Base-by-base conservation (phyloP, 92 coral and sea anemone species). In the Porites lobata region DNA sequence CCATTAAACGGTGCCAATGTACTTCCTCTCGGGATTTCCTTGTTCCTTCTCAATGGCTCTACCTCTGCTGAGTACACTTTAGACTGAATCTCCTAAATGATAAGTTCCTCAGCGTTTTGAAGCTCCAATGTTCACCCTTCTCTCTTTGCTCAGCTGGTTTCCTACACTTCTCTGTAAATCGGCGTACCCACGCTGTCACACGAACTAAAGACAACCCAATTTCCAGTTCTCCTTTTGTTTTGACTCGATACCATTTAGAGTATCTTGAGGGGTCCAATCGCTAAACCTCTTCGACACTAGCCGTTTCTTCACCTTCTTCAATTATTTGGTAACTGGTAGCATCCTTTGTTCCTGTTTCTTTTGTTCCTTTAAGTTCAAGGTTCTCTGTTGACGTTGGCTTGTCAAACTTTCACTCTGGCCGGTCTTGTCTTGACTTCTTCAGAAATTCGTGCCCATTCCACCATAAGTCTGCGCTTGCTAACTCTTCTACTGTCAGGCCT, bases 191-290 rank as follows among this genome's bases (percentile, higher is more conserved):
- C 50, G 86, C 88, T 86, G 70, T 62, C 47, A 90, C 94, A 53
- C 94, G 87, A 92, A 4, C 43, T 32, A 32, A 32, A 32, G 43
- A 32, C 43, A 32, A 32, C 43, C 43, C 43, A 32, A 32, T 53
- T 78, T 92, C 95, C 67, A 82, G 56, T 66, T 90, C 69, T 26
- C 79, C 77, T 47, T 69, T 85, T 8, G 81, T 79, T 14, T 92
- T 85, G 11, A 77, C 83, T 64, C 88, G 58, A 77, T 92, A 92
- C 94, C 96, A 91, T 58, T 94, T 92, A 57, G 91, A 92, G 66
- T 69, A 92, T 51, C 91, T 78, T 56, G 86, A 58, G 43, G 93
- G 93, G 21, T 89, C 84, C 29, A 84, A 83, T 53, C 88, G 84
- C 90, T 87, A 80, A 64, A 59, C 82, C 26, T 26, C 81, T 69